Percentiles rank a stretch among this genome's conserved stretches.
These are phyloP conservation scores for Salpingus planirostris DNA, from an alignment of 2,888 invertebrate species.

Conservation along the genomic window DNA sequence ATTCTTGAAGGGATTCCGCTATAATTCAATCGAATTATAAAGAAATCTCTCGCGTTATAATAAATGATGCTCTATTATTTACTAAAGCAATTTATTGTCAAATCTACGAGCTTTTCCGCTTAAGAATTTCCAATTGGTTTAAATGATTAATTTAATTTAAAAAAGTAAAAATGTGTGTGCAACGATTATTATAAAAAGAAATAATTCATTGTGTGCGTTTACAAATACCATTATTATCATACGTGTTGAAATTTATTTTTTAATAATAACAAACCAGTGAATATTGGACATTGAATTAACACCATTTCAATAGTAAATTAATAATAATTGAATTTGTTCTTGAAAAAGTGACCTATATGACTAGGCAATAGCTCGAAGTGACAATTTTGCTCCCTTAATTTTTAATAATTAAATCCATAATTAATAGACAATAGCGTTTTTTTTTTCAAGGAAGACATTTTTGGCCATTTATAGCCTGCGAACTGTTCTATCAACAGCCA, in stretches of 20 bases:
- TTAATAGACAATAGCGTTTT: slow-evolving; percentile 17
- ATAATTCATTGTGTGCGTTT: too few relatives aligned
- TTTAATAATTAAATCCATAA: too few relatives aligned
- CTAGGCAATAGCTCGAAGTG: slow-evolving; percentile 36
- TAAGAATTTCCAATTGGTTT: background rate
- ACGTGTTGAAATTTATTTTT: too few relatives aligned
- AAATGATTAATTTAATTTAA: background rate
- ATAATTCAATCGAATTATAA: slow-evolving; percentile 6
- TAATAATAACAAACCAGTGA: too few relatives aligned
- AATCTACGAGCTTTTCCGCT: slow-evolving; percentile 33
- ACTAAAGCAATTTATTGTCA: slow-evolving; percentile 42
- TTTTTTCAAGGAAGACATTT: slow-evolving; percentile 40
- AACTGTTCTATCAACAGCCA: slow-evolving; percentile 37
- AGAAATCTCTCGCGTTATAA: slow-evolving; percentile 1
- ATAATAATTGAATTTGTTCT: too few relatives aligned
- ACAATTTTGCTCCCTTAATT: slow-evolving; percentile 34
- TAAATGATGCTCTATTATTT: slow-evolving; percentile 1
- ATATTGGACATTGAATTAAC: too few relatives aligned
- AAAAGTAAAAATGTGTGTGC: background rate
- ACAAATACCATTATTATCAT: too few relatives aligned
- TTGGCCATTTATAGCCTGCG: slow-evolving; percentile 29
- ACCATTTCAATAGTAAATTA: too few relatives aligned
- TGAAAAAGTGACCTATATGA: too few relatives aligned
- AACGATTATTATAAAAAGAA: too few relatives aligned
- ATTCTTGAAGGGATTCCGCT: slow-evolving; percentile 1